A percentile compares a stretch with the other conserved stretches of the same genome.
Conservation (phyloP, 2,797 vertebrate genomes). For the Glossophaga mutica region DNA sequence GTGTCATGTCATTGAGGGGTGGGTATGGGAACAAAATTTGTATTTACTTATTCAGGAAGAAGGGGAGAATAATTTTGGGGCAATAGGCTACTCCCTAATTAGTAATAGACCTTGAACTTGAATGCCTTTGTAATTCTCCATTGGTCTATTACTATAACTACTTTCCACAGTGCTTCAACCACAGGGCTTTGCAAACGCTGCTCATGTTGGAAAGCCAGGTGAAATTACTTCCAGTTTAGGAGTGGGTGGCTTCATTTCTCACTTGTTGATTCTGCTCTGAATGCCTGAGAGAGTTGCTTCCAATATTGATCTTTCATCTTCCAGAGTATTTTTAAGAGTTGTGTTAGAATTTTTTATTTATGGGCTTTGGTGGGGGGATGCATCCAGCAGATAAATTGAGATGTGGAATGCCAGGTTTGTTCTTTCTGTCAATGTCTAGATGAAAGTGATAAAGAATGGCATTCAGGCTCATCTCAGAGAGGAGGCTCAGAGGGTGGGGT, state of each 20-base stretch:
- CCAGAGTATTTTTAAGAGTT: slow-evolving; percentile 34
- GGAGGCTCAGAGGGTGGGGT: not conserved
- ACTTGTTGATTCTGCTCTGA: not conserved
- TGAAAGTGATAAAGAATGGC: slow-evolving; percentile 39
- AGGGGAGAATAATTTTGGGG: not conserved
- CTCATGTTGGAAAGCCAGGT: not conserved
- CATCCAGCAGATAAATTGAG: slow-evolving; percentile 43
- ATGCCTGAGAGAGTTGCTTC: not conserved
- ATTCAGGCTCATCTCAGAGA: not conserved
- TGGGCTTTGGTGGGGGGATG: not conserved
- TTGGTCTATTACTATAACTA: not conserved
- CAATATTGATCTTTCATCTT: slow-evolving; percentile 51
- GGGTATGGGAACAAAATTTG: not conserved
- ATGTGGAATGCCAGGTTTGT: slow-evolving; percentile 39
- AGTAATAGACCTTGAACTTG: not conserved
- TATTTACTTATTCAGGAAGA: not conserved
- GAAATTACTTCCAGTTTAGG: not conserved
- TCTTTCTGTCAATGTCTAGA: slow-evolving; percentile 52
- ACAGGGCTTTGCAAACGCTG: not conserved
- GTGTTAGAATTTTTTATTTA: slow-evolving; percentile 39
- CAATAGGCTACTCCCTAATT: not conserved
- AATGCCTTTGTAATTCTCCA: not conserved
- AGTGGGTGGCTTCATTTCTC: not conserved
- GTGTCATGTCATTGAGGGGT: not conserved
- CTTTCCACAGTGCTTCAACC: not conserved